Evolutionary conservation across 2,113 vertebrate genomes (phyloP).

Genomic region (Ameiurus melas): DNA sequence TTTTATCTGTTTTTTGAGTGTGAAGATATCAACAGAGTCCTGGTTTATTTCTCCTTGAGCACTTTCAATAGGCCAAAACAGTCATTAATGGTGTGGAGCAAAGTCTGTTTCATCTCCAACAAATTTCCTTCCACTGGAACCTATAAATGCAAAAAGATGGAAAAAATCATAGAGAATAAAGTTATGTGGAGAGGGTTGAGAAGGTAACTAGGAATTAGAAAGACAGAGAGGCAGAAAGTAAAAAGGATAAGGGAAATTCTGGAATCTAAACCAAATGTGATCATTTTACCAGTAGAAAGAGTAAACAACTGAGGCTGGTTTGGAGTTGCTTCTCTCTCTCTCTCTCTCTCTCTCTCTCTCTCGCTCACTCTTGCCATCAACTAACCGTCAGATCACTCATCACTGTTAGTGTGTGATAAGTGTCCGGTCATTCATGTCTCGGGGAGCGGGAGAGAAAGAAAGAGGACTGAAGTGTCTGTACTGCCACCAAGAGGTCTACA

Average conservation of each 20-base stretch:
- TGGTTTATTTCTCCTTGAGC: conserved; percentile 39
- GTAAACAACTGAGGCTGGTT: conserved; percentile 61
- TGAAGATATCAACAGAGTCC: conserved; percentile 23
- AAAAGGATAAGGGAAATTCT: conserved; percentile 54
- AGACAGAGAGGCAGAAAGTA: conserved; percentile 16
- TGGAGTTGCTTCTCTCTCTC: conserved; percentile 44
- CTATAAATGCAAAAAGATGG: conserved; percentile 73
- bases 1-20: conserved; percentile 11
- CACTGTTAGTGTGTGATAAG: conserved; percentile 37
- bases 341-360: conserved; percentile 29
- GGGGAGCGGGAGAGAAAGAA: not conserved
- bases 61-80: conserved; percentile 39
- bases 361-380: conserved; percentile 16
- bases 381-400: conserved; percentile 27
- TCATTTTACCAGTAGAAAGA: conserved; percentile 54
- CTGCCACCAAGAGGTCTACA: conserved; percentile 55
- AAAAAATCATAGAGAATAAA: conserved; percentile 66
- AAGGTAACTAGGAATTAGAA: conserved; percentile 52
- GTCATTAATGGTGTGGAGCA: conserved; percentile 55
- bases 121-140: conserved; percentile 66
- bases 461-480: conserved; percentile 23
- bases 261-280: conserved; percentile 63
- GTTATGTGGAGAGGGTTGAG: conserved; percentile 64
- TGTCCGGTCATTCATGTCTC: conserved; percentile 31
- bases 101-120: conserved; percentile 66